Evolutionary conservation across 2,797 vertebrate genomes (phyloP), one percentile per base, ranked within the genome.

Genomic region (Spinibarbus caldwelli): DNA sequence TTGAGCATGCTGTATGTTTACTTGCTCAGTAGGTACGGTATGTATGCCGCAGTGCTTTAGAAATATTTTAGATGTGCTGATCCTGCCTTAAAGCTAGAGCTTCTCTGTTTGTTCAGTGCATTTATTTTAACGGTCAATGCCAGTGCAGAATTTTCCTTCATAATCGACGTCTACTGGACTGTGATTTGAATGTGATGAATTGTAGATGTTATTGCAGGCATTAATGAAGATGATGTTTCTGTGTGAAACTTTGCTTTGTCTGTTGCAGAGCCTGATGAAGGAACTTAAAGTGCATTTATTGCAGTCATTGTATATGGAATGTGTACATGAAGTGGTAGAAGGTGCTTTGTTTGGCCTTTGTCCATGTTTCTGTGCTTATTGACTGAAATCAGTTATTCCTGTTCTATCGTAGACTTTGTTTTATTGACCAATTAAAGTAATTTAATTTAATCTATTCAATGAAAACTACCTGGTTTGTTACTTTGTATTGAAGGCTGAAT

Each of bases 401-500:
- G 36, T 21, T 79, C 17, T 43, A 83, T 82, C 12, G 59, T n/a
- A 72, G 41, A 79, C n/a, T 10, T 57, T 71, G 80, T 64, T 86
- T 80, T 75, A 80, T 68, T 80, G 41, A 82, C 38, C 43, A 73
- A 10, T 82, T 14, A 78, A 78, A 23, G 29, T 49, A 66, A 36
- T 62, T 73, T 72, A 36, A 71, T 67, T 66, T 67, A 66, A 67
- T 77, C 45, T 29, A 52, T 54, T n/a, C n/a, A 67, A 54, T 49
- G 6, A 49, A 71, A 80, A 66, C 83, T 87, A 87, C 88, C 64
- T 89, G 77, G 14, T 81, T 85, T 82, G 68, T 89, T 72, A 19
- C 80, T 89, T 90, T 89, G 41, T 90, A 88, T 85, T 89, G 66
- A 86, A 86, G 9, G 12, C 54, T 75, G 54, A 89, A 89, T 90